These are phyloP conservation scores for Camponotus fellah DNA, from an alignment of 2,888 invertebrate genomes.

Conservation along the genomic window DNA sequence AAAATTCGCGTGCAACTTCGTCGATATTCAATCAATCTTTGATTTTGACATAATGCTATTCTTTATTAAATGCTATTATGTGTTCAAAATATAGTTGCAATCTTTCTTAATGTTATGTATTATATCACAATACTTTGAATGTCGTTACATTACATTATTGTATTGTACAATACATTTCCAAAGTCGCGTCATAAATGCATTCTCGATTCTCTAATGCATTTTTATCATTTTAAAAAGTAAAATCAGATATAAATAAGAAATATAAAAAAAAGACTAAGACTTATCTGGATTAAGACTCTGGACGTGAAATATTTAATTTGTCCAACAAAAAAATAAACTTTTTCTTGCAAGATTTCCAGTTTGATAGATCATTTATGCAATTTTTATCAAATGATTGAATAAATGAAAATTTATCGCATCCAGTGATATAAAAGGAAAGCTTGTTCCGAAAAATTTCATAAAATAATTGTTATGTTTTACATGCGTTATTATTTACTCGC, in stretches of 20 bases:
- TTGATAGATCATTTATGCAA: neutral
- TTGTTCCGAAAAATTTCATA: neutral
- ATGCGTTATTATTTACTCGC: neutral
- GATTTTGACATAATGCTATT: neutral
- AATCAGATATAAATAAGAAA: neutral
- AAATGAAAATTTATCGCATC: neutral
- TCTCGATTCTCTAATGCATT: neutral
- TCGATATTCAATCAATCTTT: slow-evolving; percentile 9
- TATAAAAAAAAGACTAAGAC: neutral
- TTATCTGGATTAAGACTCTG: neutral
- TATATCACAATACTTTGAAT: slow-evolving; percentile 18
- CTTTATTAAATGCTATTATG: slow-evolving; percentile 3
- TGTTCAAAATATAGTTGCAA: neutral
- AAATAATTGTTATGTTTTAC: neutral
- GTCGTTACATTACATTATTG: neutral
- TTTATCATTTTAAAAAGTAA: neutral
- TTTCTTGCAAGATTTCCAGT: neutral
- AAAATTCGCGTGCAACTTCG: neutral
- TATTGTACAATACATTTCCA: neutral
- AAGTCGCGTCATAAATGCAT: neutral
- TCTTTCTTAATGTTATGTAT: neutral
- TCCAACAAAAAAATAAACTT: neutral
- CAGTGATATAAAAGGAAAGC: neutral
- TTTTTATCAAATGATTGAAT: neutral
- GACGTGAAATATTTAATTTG: neutral